Conservation (phyloP, 2,113 vertebrate species). For the Ia io region DNA sequence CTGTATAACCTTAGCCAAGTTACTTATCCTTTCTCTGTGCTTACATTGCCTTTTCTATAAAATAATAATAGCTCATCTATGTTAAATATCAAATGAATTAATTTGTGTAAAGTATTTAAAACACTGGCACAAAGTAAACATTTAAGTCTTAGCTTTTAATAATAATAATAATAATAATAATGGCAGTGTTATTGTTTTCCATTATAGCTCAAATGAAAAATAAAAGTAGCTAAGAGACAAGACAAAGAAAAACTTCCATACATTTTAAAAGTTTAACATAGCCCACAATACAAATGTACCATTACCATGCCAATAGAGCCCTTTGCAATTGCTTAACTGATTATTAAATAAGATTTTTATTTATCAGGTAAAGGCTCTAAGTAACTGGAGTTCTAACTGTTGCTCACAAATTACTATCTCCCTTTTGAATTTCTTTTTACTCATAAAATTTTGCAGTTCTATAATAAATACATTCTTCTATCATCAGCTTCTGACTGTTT, state of each 20-base stretch:
- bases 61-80: background rate
- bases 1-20: background rate
- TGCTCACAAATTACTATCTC: constrained; percentile 5
- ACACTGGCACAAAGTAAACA: background rate
- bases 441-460: background rate
- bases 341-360: constrained; percentile 28
- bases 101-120: background rate
- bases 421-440: constrained; percentile 11
- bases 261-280: constrained; percentile 24
- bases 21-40: background rate
- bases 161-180: background rate
- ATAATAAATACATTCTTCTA: background rate
- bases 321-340: background rate
- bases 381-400: background rate
- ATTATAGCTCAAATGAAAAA: background rate
- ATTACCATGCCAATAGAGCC: background rate
- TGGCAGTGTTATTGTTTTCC: background rate
- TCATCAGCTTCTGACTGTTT: background rate
- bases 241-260: background rate
- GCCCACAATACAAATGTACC: background rate
- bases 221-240: background rate
- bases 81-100: background rate
- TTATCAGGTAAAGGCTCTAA: constrained; percentile 23
- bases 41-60: constrained; percentile 29
- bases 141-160: background rate